These are phyloP conservation scores for Podarcis lilfordi DNA, from an alignment of 2,797 vertebrate genomes.

Conservation along the genomic window DNA sequence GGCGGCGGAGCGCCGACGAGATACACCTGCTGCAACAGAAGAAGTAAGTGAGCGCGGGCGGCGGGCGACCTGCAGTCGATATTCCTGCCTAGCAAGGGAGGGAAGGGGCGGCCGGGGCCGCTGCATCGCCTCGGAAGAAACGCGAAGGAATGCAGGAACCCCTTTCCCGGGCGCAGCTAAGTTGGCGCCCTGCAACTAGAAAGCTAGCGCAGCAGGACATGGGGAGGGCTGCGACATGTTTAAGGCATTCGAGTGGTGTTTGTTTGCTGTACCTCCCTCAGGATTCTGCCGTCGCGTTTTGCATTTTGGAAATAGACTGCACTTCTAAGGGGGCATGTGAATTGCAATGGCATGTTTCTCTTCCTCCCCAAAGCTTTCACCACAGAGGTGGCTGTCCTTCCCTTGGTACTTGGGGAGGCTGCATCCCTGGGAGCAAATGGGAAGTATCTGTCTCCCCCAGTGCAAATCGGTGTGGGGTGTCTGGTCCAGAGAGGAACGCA, in stretches of 20 bases:
- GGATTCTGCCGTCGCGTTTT: not conserved
- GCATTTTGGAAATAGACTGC: not conserved
- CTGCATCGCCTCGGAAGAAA: too few species aligned
- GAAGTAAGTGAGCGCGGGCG: slow-evolving; percentile 74
- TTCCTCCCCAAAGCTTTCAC: too few species aligned
- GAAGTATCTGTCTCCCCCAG: too few species aligned
- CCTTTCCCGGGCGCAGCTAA: too few species aligned
- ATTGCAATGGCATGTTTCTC: not conserved
- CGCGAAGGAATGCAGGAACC: too few species aligned
- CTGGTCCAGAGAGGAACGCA: too few species aligned
- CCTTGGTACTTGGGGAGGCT: too few species aligned
- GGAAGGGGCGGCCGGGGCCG: not conserved
- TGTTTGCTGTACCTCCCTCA: too few species aligned
- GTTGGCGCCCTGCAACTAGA: not conserved
- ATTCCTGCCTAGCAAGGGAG: not conserved
- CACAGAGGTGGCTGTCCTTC: too few species aligned
- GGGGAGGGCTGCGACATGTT: not conserved
- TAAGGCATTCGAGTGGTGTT: not conserved
- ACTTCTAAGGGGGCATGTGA: not conserved
- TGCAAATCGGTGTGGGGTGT: too few species aligned
- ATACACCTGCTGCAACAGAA: slow-evolving; percentile 87
- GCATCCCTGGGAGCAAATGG: not conserved
- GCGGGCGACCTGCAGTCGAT: too few species aligned
- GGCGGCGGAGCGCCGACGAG: slow-evolving; percentile 84
- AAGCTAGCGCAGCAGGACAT: not conserved